Percentiles rank a stretch among this genome's conserved stretches.
Evolutionary conservation across 2,797 vertebrate genomes (phyloP).

Genomic region (Sebastiscus albofasciatus): DNA sequence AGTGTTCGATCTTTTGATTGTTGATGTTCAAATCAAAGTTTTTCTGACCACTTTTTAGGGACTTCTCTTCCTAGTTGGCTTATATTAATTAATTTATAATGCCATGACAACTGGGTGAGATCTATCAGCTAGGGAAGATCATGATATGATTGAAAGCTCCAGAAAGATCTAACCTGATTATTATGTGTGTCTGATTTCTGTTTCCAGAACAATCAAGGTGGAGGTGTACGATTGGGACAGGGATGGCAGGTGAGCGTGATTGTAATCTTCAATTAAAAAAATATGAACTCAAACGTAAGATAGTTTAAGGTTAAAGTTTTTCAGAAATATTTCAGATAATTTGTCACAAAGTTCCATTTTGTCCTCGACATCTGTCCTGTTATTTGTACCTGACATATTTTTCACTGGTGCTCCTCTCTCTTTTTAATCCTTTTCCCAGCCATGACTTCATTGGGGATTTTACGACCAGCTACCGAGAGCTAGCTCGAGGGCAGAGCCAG

Average conservation of each 20-base stretch:
- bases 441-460: conserved; percentile 98
- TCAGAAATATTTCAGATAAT: not conserved
- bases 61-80: not conserved
- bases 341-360: not conserved
- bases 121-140: not conserved
- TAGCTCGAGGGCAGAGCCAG: conserved; percentile 93
- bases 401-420: not conserved
- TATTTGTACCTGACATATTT: not conserved
- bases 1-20: too few relatives aligned
- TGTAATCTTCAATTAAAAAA: not conserved
- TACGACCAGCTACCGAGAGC: conserved; percentile 95
- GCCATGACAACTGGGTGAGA: not conserved
- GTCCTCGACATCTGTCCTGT: not conserved
- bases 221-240: conserved; percentile 97
- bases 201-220: conserved; percentile 93
- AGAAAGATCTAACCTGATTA: not conserved
- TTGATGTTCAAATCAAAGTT: too few relatives aligned
- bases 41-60: not conserved
- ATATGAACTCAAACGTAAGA: not conserved
- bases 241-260: conserved; percentile 89
- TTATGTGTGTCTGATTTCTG: not conserved
- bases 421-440: conserved; percentile 72
- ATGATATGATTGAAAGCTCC: not conserved
- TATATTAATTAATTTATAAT: not conserved
- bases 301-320: not conserved